These are phyloP conservation scores for Crotophaga sulcirostris DNA, from an alignment of 2,113 vertebrate genomes.

Conservation along the genomic window DNA sequence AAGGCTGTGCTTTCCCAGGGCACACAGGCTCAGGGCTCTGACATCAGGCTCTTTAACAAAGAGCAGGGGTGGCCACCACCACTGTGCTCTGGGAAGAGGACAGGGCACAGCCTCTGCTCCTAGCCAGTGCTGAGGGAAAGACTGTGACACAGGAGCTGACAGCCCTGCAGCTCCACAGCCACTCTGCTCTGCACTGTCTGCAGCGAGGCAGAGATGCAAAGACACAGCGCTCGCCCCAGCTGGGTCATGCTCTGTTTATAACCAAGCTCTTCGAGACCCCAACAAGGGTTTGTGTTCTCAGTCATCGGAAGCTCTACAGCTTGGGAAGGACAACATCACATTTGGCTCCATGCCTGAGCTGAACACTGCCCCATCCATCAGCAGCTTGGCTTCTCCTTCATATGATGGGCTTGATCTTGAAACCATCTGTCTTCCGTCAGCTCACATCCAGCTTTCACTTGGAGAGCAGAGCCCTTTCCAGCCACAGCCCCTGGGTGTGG, in stretches of 20 bases:
- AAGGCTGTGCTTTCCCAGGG: not conserved
- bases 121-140: not conserved
- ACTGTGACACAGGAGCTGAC: not conserved
- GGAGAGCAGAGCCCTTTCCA: not conserved
- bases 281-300: not conserved
- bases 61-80: fast-evolving
- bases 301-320: not conserved
- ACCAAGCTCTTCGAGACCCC: not conserved
- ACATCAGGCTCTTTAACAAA: not conserved
- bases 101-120: not conserved
- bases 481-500: not conserved
- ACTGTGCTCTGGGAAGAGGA: fast-evolving
- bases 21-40: not conserved
- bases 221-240: fast-evolving
- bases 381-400: not conserved
- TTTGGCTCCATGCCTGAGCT: not conserved
- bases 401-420: slow-evolving; percentile 1
- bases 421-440: slow-evolving; percentile 60
- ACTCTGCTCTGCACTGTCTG: not conserved
- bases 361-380: slow-evolving; percentile 34
- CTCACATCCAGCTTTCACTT: slow-evolving; percentile 25
- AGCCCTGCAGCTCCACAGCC: not conserved
- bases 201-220: not conserved
- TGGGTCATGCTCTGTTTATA: not conserved
- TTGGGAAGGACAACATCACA: not conserved